Conservation (phyloP, 64 coral and sea anemone species). For the Anthopleura sola region DNA sequence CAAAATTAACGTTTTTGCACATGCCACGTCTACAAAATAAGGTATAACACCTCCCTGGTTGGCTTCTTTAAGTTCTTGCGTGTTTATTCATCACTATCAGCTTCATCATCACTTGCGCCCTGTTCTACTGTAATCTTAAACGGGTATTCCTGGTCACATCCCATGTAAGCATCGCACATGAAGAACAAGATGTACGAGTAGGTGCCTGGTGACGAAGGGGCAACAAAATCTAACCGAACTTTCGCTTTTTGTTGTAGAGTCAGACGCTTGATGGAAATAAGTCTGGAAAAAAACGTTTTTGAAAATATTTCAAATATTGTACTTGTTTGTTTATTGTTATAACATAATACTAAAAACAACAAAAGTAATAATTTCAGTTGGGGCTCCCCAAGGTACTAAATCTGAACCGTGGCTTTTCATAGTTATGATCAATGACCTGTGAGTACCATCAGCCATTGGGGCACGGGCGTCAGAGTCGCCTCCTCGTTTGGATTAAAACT, state of each 20-base stretch:
- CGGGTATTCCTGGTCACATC: conserved; percentile 96
- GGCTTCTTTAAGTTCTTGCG: not conserved
- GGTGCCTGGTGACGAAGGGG: conserved; percentile 65
- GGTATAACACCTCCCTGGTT: too few species aligned
- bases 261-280: conserved; percentile 94
- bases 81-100: conserved; percentile 57
- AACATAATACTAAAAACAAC: too few species aligned
- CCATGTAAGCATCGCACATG: conserved; percentile 99
- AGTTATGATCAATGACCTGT: too few species aligned
- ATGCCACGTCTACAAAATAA: too few species aligned
- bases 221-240: conserved; percentile 92
- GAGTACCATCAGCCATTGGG: too few species aligned
- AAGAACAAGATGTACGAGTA: conserved; percentile 92
- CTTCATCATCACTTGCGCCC: conserved; percentile 77
- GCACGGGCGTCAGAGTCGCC: too few species aligned
- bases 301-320: not conserved
- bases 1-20: too few species aligned
- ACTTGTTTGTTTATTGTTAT: too few species aligned
- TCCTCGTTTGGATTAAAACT: too few species aligned
- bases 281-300: conserved; percentile 28
- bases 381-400: too few species aligned
- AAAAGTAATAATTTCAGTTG: too few species aligned
- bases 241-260: conserved; percentile 93
- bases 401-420: too few species aligned
- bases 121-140: conserved; percentile 91